Percentiles rank a stretch among this genome's conserved stretches.
Evolutionary conservation across 2,888 invertebrate species (phyloP).

Genomic region (Eupithecia tripunctaria): DNA sequence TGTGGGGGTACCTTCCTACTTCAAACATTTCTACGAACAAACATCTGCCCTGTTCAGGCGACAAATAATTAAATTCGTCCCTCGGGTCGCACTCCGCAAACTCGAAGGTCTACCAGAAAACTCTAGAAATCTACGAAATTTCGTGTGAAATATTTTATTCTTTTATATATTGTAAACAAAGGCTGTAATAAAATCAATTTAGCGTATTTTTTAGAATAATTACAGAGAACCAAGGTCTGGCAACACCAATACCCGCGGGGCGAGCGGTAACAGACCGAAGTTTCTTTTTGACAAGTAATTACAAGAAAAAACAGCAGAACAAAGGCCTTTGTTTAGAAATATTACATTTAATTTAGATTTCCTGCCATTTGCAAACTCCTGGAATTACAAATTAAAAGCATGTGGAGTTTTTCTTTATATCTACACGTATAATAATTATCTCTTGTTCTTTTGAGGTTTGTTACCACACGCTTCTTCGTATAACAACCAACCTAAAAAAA

Average conservation of each 20-base stretch:
- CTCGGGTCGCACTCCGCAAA: constrained; percentile 18
- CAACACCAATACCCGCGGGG: not conserved
- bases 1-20: constrained; percentile 6
- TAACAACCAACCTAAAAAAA: no score
- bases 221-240: not conserved
- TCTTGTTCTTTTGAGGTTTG: not conserved
- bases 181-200: constrained; percentile 2
- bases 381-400: not conserved
- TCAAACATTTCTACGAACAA: constrained; percentile 34
- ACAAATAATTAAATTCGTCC: constrained; percentile 23
- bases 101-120: not conserved
- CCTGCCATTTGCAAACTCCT: not conserved
- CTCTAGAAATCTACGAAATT: not conserved
- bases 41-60: constrained; percentile 18
- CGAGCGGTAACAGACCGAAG: not conserved
- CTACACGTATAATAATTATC: not conserved
- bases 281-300: constrained; percentile 11
- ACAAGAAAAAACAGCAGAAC: constrained; percentile 1
- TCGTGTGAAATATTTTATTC: not conserved
- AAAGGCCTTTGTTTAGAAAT: not conserved
- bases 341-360: not conserved
- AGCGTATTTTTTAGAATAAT: not conserved
- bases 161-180: not conserved
- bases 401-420: not conserved
- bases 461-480: not conserved